phyloP scores from a whole-genome alignment of 2,888 invertebrate genomes.

The Melipona beecheii region DNA sequence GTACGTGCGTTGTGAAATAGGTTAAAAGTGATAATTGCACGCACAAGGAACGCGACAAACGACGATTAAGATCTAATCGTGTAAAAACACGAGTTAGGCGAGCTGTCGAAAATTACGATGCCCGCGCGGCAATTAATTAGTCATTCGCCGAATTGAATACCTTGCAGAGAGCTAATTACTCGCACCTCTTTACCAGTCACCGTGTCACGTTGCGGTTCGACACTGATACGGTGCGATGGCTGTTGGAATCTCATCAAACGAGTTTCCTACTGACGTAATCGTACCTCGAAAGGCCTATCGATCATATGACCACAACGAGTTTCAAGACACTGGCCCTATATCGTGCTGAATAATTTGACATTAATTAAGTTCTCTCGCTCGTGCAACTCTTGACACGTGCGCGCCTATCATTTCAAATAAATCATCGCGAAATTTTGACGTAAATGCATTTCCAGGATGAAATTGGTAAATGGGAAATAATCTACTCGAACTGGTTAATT shows the following conservation, averaged over 20 bases:
- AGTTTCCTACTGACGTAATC: slow-evolving; percentile 26
- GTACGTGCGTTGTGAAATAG: no score
- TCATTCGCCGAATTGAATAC: slow-evolving; percentile 60
- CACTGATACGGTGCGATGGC: slow-evolving; percentile 51
- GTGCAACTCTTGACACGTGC: no score
- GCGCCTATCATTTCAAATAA: background rate
- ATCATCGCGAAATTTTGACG: background rate
- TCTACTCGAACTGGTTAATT: background rate
- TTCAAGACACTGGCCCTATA: slow-evolving; percentile 28
- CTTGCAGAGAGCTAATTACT: slow-evolving; percentile 68
- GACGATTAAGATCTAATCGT: background rate
- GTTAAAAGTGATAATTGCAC: no score
- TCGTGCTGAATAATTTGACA: slow-evolving; percentile 43
- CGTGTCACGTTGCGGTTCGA: slow-evolving; percentile 61
- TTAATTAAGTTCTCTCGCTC: slow-evolving; percentile 34
- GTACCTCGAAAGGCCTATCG: slow-evolving; percentile 58
- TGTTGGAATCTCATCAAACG: slow-evolving; percentile 54
- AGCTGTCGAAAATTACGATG: slow-evolving; percentile 40
- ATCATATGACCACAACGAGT: slow-evolving; percentile 56
- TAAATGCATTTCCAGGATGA: background rate
- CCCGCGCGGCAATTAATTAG: slow-evolving; percentile 59
- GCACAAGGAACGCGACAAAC: background rate
- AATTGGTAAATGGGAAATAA: background rate
- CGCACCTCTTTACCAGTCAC: slow-evolving; percentile 74
- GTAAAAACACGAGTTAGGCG: slow-evolving; percentile 5